Evolutionary conservation across 2,797 vertebrate genomes (phyloP), one percentile per base, ranked within the genome.

Genomic region (Siniperca scherzeri): DNA sequence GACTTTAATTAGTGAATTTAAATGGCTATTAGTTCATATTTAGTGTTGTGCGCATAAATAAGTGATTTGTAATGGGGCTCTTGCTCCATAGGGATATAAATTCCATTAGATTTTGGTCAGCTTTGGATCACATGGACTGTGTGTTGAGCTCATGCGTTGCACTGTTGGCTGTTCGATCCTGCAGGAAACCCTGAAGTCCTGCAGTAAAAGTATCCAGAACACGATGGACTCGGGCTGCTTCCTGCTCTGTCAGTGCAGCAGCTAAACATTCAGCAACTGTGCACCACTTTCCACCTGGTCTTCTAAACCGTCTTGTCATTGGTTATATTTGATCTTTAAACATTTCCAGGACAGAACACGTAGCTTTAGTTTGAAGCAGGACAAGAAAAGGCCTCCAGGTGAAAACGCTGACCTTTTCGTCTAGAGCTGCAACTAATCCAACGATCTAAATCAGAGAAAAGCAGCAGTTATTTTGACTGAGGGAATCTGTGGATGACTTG

Each of bases 401-500:
- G 61, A 16, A 4, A 13, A 61, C 2, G 17, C 19, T 48, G 14
- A 16, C 16, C 48, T 50, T 1, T 46, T 46, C 12, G 1, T 44
- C 3, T 14, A 44, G 14, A 46, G 44, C 44, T 38, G 59, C n/a
- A n/a, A 25, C 53, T 10, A 25, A 25, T 13, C 5, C 44, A 16
- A 30, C 30, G 30, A 30, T 30, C 3, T 17, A 48, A 48, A 19
- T 5, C 44, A 16, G 3, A 14, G 44, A 36, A 60, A 36, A 36
- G 65, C 60, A 40, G 36, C 76, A 52, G 40, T 7, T 30, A 30
- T 30, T 30, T 30, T 30, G 21, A n/a, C 57, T 27, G 61, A 48
- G 62, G 70, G 62, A 78, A 78, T 68, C 53, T 64, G 40, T 75
- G 30, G n/a, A 48, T 10, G 72, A 50, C 48, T 36, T 74, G 44